Evolutionary conservation across 2,113 vertebrate species (phyloP).

Genomic region (Pterophyllum scalare): DNA sequence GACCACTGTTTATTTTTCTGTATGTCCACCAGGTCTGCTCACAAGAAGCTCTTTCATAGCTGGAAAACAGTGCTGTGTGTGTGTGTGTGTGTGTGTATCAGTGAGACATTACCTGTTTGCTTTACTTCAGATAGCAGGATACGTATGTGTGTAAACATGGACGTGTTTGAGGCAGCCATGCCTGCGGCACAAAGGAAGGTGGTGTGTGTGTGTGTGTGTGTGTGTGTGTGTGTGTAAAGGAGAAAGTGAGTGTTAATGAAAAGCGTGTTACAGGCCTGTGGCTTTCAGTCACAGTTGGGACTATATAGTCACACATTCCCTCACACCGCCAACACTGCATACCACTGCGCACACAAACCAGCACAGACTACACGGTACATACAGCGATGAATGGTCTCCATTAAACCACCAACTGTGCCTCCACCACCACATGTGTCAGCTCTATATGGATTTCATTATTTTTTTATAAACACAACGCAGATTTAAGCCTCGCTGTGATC

Average conservation of each 20-base stretch:
- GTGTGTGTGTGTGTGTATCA: constrained; percentile 13
- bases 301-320: constrained; percentile 52
- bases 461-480: background rate
- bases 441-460: constrained; percentile 40
- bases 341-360: constrained; percentile 23
- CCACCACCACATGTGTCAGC: constrained; percentile 38
- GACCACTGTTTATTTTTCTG: constrained; percentile 72
- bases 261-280: constrained; percentile 47
- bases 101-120: constrained; percentile 41
- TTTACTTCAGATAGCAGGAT: constrained; percentile 42
- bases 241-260: constrained; percentile 65
- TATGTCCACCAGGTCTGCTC: constrained; percentile 45
- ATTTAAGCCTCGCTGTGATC: background rate
- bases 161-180: background rate
- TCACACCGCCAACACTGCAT: constrained; percentile 41
- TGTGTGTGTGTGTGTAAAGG: background rate
- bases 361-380: constrained; percentile 18
- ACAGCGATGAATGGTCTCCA: constrained; percentile 51
- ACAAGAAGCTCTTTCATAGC: constrained; percentile 74
- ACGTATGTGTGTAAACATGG: constrained; percentile 31
- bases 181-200: background rate
- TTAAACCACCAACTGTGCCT: constrained; percentile 51
- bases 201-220: background rate
- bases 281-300: constrained; percentile 46
- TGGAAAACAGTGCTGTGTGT: constrained; percentile 25